These are phyloP conservation scores for Naso thynnoides DNA, from an alignment of 2,797 vertebrate species.

Conservation along the genomic window DNA sequence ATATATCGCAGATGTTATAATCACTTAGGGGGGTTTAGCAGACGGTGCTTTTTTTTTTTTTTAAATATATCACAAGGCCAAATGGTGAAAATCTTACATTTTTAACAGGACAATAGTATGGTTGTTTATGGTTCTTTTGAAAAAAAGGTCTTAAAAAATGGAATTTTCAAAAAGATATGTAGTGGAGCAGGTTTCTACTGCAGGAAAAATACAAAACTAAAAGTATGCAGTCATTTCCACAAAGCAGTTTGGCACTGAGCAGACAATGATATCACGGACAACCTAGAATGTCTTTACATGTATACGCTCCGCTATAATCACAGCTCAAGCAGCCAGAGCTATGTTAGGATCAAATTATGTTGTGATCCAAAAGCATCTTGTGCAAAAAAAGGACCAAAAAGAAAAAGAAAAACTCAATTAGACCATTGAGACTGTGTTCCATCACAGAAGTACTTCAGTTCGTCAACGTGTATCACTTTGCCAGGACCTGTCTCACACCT, in stretches of 20 bases:
- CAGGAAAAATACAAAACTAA: conserved; percentile 58
- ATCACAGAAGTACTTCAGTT: conserved; percentile 59
- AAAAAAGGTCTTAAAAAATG: conserved; percentile 46
- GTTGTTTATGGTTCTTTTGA: conserved; percentile 6
- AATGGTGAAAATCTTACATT: conserved; percentile 62
- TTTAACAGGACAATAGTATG: conserved; percentile 26
- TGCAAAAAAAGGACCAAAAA: conserved; percentile 39
- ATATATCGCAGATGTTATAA: conserved; percentile 59
- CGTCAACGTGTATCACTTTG: conserved; percentile 50
- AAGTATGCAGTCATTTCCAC: conserved; percentile 62
- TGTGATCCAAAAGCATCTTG: conserved; percentile 59
- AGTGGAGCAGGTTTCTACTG: conserved; percentile 60
- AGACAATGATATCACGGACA: conserved; percentile 56
- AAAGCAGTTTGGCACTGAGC: conserved; percentile 80
- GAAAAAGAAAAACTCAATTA: conserved; percentile 44
- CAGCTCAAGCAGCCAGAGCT: conserved; percentile 64
- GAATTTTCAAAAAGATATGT: conserved; percentile 21
- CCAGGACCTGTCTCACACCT: conserved; percentile 71
- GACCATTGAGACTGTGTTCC: conserved; percentile 55
- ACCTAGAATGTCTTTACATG: conserved; percentile 70
- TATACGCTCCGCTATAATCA: conserved; percentile 44
- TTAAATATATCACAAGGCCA: conserved; percentile 56
- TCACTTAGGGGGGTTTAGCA: conserved; percentile 42
- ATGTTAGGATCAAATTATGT: conserved; percentile 43
- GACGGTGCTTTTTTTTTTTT: conserved; percentile 35